These are phyloP conservation scores for Stegophylla sp. DNA, from an alignment of 2,888 invertebrate species.

Conservation along the genomic window DNA sequence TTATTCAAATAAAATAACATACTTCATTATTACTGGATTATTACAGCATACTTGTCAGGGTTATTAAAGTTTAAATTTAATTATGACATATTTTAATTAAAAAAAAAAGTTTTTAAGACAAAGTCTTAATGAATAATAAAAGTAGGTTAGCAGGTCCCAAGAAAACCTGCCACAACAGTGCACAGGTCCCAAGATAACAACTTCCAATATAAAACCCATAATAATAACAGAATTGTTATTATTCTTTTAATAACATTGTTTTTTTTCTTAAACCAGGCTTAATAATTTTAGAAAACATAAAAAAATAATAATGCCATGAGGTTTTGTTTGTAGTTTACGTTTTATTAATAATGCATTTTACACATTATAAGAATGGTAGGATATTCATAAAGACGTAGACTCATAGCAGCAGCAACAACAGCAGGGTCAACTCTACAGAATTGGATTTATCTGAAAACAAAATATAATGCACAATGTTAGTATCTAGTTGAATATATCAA, in stretches of 20 bases:
- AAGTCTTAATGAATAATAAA: constrained; percentile 20
- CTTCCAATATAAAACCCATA: background rate
- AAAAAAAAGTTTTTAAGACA: constrained; percentile 37
- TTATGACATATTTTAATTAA: constrained; percentile 51
- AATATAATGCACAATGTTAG: background rate
- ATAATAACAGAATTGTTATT: background rate
- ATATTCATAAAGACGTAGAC: constrained; percentile 16
- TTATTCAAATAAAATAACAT: constrained; percentile 17
- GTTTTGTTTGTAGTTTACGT: background rate
- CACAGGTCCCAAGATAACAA: background rate
- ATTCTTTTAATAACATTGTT: background rate
- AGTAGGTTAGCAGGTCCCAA: background rate
- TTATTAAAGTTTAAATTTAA: constrained; percentile 38
- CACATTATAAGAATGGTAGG: constrained; percentile 22
- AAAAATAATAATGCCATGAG: background rate
- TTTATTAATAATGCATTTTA: constrained; percentile 48
- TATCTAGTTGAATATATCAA: background rate
- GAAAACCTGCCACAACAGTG: background rate
- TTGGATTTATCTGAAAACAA: constrained; percentile 25
- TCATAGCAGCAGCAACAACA: background rate
- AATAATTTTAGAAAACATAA: background rate
- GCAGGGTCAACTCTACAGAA: constrained; percentile 2
- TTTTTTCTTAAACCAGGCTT: background rate
- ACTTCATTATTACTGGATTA: constrained; percentile 9
- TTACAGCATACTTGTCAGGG: background rate